phyloP scores from a whole-genome alignment of 2,888 invertebrate genomes.

The Hetaerina titia region DNA sequence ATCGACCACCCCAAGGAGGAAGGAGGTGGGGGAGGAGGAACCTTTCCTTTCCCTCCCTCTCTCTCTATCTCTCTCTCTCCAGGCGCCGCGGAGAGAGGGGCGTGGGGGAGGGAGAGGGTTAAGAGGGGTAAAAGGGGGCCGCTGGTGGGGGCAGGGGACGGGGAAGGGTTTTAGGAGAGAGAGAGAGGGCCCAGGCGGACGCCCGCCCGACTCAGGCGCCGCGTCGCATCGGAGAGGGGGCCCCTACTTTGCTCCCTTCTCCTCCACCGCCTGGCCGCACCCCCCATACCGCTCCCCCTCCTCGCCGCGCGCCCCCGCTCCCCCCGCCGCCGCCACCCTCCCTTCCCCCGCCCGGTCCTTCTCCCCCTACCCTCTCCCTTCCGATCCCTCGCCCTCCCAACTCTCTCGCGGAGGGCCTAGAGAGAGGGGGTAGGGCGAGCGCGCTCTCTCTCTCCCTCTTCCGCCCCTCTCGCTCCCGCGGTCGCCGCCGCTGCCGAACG shows the following conservation, averaged over 20 bases:
- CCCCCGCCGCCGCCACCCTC: background rate
- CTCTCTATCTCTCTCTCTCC: background rate
- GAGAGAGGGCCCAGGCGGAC: constrained; percentile 2
- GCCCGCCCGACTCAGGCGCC: constrained; percentile 54
- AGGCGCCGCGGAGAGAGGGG: constrained; percentile 7
- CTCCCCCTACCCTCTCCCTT: background rate
- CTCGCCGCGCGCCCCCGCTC: background rate
- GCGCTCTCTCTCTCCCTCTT: background rate
- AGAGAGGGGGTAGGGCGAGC: too few relatives aligned
- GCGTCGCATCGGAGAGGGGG: constrained; percentile 37
- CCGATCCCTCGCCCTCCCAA: background rate
- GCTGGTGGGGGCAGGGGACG: background rate
- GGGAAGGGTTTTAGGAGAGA: constrained; percentile 3
- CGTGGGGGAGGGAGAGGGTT: background rate
- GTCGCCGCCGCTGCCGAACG: background rate
- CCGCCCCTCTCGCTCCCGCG: background rate
- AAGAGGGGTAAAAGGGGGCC: constrained; percentile 1
- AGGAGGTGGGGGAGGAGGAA: background rate
- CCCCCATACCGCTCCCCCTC: background rate
- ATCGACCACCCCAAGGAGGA: constrained; percentile 30
- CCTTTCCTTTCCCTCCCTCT: background rate
- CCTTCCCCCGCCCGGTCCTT: background rate
- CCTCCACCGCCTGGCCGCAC: background rate
- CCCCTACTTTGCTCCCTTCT: background rate
- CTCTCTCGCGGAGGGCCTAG: background rate